A percentile compares a stretch with the other conserved stretches of the same genome.
These are phyloP conservation scores for Clostera curtula DNA, from an alignment of 2,888 invertebrate species.

Conservation along the genomic window DNA sequence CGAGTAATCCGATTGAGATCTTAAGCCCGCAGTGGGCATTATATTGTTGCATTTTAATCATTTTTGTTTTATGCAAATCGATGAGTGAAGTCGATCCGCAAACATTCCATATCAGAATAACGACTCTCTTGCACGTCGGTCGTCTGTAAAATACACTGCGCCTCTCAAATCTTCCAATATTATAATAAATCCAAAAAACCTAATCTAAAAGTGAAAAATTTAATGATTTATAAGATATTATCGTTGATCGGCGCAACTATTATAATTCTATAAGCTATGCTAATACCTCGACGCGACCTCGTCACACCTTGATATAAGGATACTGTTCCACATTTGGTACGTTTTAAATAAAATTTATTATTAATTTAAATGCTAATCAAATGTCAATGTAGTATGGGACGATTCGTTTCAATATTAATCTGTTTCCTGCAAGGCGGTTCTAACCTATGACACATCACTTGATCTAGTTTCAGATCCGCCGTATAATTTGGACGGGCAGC, in stretches of 20 bases:
- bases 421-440: slow-evolving; percentile 39
- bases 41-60: slow-evolving; percentile 49
- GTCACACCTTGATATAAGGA: slow-evolving; percentile 56
- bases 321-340: slow-evolving; percentile 60
- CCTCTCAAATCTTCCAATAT: slow-evolving; percentile 22
- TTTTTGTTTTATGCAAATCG: slow-evolving; percentile 56
- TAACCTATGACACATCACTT: slow-evolving; percentile 42
- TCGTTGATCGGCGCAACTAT: slow-evolving; percentile 30
- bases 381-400: slow-evolving; percentile 53
- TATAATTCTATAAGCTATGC: slow-evolving; percentile 50
- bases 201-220: slow-evolving; percentile 29
- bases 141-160: slow-evolving; percentile 39
- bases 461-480: slow-evolving; percentile 62
- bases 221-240: slow-evolving; percentile 35
- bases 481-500: slow-evolving; percentile 48
- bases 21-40: slow-evolving; percentile 36
- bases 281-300: slow-evolving; percentile 55
- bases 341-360: slow-evolving; percentile 60
- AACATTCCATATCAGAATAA: slow-evolving; percentile 52
- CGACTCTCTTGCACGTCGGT: slow-evolving; percentile 49
- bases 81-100: slow-evolving; percentile 42
- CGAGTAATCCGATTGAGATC: slow-evolving; percentile 36
- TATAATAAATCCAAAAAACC: slow-evolving; percentile 25
- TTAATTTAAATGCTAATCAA: slow-evolving; percentile 63
- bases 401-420: slow-evolving; percentile 44